Evolutionary conservation across 2,797 vertebrate species (phyloP).

Genomic region (Acipenser ruthenus): DNA sequence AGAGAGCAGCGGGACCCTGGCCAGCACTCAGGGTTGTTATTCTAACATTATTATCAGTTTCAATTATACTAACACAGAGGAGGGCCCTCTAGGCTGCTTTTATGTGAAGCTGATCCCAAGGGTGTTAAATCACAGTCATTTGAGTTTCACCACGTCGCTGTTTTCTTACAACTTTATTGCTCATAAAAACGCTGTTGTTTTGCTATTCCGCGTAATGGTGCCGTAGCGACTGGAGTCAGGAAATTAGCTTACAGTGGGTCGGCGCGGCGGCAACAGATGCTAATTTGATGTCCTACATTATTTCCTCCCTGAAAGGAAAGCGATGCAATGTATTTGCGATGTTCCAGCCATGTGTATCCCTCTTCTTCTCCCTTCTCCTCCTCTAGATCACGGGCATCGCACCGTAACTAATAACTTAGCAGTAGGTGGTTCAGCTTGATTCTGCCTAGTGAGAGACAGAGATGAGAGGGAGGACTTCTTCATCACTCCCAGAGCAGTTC

Average conservation of each 20-base stretch:
- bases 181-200: constrained; percentile 71
- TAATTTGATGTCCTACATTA: constrained; percentile 41
- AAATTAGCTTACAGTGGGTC: constrained; percentile 46
- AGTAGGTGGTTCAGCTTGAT: constrained; percentile 1
- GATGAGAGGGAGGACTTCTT: constrained; percentile 4
- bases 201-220: constrained; percentile 69
- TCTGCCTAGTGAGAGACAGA: not conserved
- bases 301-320: constrained; percentile 26
- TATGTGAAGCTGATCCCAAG: constrained; percentile 54
- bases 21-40: constrained; percentile 38
- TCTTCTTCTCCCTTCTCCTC: not conserved
- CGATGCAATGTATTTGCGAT: constrained; percentile 11
- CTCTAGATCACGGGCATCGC: not conserved
- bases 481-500: constrained; percentile 1
- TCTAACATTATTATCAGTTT: constrained; percentile 50
- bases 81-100: constrained; percentile 42
- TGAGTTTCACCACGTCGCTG: constrained; percentile 49
- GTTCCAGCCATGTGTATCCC: constrained; percentile 13
- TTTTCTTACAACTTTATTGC: constrained; percentile 49
- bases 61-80: constrained; percentile 48
- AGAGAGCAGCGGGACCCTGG: constrained; percentile 29
- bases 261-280: constrained; percentile 47
- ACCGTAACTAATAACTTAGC: constrained; percentile 12
- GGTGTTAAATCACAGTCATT: constrained; percentile 58
- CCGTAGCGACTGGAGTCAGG: constrained; percentile 44